Conservation (phyloP, 2,113 vertebrate genomes). For the Arothron firmamentum region DNA sequence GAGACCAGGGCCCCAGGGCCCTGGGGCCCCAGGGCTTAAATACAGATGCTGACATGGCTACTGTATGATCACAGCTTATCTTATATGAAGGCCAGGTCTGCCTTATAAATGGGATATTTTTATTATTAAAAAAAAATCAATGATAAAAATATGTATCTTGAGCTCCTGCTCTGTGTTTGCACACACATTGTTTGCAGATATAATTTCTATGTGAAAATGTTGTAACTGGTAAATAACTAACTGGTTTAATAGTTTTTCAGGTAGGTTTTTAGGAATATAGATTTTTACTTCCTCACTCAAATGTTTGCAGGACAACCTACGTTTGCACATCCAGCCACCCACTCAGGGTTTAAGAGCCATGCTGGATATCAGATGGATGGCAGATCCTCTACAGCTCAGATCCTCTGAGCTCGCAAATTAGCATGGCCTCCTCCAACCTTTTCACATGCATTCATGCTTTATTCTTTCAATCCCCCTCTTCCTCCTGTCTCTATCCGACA, state of each 20-base stretch:
- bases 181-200: too few relatives aligned
- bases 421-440: slow-evolving; percentile 64
- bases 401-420: slow-evolving; percentile 74
- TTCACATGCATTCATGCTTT: slow-evolving; percentile 48
- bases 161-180: too few relatives aligned
- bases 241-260: background rate
- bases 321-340: slow-evolving; percentile 42
- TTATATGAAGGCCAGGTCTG: slow-evolving; percentile 8
- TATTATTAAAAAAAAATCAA: too few relatives aligned
- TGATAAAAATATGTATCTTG: too few relatives aligned
- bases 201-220: too few relatives aligned
- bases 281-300: background rate
- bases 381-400: slow-evolving; percentile 74
- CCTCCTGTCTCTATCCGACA: slow-evolving; percentile 35
- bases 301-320: slow-evolving; percentile 11
- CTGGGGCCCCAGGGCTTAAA: slow-evolving; percentile 2
- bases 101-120: too few relatives aligned
- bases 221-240: too few relatives aligned
- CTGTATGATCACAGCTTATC: slow-evolving; percentile 10
- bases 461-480: slow-evolving; percentile 39
- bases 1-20: slow-evolving; percentile 13
- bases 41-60: slow-evolving; percentile 11
- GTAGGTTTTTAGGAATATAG: background rate
- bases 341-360: slow-evolving; percentile 50
- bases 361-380: slow-evolving; percentile 70